Evolutionary conservation across 2,888 invertebrate species (phyloP).

Genomic region (Cheilosia soror): DNA sequence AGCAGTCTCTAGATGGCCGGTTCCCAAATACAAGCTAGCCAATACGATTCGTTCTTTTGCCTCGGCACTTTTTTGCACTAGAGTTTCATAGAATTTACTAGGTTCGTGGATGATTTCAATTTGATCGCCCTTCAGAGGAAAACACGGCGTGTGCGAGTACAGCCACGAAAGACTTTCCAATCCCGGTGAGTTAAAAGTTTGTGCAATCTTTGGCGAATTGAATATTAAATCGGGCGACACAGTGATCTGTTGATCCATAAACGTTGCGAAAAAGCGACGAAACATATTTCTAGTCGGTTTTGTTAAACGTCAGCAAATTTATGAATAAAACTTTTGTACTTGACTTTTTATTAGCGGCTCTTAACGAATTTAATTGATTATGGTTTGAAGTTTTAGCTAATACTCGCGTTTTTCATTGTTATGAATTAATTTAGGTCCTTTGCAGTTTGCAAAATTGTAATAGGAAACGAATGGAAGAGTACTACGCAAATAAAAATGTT

Average conservation of each 20-base stretch:
- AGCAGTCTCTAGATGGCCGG: conserved; percentile 91
- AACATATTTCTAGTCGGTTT: conserved; percentile 68
- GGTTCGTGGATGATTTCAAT: conserved; percentile 91
- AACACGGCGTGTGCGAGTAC: conserved; percentile 87
- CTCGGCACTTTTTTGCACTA: conserved; percentile 87
- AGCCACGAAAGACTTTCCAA: conserved; percentile 87
- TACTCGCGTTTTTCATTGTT: conserved; percentile 45
- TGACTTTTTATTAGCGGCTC: not conserved
- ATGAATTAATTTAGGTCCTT: not conserved
- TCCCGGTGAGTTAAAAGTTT: conserved; percentile 79
- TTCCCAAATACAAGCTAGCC: conserved; percentile 97
- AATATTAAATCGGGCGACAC: conserved; percentile 79
- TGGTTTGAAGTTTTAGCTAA: conserved; percentile 5
- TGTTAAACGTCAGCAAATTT: conserved; percentile 15
- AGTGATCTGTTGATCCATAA: conserved; percentile 80
- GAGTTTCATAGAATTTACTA: conserved; percentile 89
- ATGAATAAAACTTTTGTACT: conserved; percentile 15
- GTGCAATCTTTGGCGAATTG: conserved; percentile 78
- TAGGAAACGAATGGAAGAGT: not conserved
- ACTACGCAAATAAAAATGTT: not conserved
- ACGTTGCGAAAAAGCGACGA: conserved; percentile 81
- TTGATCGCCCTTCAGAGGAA: conserved; percentile 88
- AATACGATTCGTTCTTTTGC: conserved; percentile 91
- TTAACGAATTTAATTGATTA: not conserved
- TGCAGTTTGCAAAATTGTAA: not conserved